Base-by-base conservation (phyloP, 2,113 vertebrate genomes). In the Anhinga rufa region DNA sequence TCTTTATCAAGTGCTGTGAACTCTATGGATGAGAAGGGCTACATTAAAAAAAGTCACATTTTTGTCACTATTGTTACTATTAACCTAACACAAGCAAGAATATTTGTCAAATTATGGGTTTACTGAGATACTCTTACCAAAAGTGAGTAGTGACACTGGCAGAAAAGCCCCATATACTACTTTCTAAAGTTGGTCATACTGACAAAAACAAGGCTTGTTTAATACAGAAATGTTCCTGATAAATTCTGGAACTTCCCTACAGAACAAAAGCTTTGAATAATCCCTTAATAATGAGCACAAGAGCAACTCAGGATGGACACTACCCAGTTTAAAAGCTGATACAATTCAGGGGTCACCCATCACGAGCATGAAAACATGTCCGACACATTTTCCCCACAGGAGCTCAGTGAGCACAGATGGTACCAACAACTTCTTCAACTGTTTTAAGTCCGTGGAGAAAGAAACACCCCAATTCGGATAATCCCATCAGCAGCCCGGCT, bases 401-500 rank as follows among this genome's bases (percentile, higher is more conserved):
- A 85, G 42, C 71, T 70, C 78, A 40, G 44, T 12, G 24, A 48
- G 52, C 75, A 72, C 81, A 91, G 75, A 85, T 38, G 62, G 82
- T 78, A 95, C 26, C 68, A 58, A 51, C 81, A 71, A 64, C 17
- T 3, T 2, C 71, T 86, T 70, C 90, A 40, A 38, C 52, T 25
- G 22, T 38, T 85, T 65, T 54, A 34, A 44, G 36, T 6, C 31
- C 0, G 0, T 5, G 31, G 17, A 70, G 60, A 68, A 71, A 83
- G 12, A 88, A 94, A 80, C 17, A 26, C 32, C 26, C 22, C 1
- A 0, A 10, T 40, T 46, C 0, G 0, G 62, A 62, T 49, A 83
- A 88, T 60, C 68, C 46, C 32, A 80, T 14, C 51, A 57, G 46
- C 78, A 86, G 29, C 54, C 36, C 62, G 51, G 71, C 28, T 83